phyloP scores from a whole-genome alignment of 2,888 invertebrate genomes.

The Drosophila anomalipes region DNA sequence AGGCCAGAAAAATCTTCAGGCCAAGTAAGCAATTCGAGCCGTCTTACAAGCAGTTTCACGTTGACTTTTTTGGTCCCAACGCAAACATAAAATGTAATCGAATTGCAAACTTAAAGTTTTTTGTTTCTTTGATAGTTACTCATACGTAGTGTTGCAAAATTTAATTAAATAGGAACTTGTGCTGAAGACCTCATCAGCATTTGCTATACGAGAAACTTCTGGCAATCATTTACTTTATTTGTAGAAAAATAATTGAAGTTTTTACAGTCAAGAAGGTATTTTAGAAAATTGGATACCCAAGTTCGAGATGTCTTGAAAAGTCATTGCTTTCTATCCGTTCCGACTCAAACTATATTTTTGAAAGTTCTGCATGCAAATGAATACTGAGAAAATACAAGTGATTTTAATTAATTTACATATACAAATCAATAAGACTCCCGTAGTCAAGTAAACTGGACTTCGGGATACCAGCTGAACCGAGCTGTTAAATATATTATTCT shows the following conservation, averaged over 20 bases:
- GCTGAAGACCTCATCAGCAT: not conserved
- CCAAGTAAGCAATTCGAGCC: slow-evolving; percentile 4
- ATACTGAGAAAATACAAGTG: not conserved
- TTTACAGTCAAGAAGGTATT: not conserved
- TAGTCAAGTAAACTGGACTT: too few relatives aligned
- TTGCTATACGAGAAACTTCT: not conserved
- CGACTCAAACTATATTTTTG: not conserved
- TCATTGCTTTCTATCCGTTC: not conserved
- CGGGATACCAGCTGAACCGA: not conserved
- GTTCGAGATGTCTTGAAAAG: not conserved
- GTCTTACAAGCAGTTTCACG: slow-evolving; percentile 1
- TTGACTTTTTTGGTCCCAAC: not conserved
- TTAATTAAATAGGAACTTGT: slow-evolving; percentile 6
- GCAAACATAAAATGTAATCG: slow-evolving; percentile 8
- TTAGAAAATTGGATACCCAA: not conserved
- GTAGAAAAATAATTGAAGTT: not conserved
- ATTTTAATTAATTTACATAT: not conserved
- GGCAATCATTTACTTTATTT: not conserved
- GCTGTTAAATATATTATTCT: not conserved
- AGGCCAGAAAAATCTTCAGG: not conserved
- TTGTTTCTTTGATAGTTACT: slow-evolving; percentile 7
- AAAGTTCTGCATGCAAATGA: not conserved
- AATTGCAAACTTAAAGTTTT: not conserved
- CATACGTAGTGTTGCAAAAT: slow-evolving; percentile 23
- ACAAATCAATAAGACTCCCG: not conserved